Evolutionary conservation across 2,113 vertebrate species (phyloP).

Genomic region (Prochilodus magdalenae): DNA sequence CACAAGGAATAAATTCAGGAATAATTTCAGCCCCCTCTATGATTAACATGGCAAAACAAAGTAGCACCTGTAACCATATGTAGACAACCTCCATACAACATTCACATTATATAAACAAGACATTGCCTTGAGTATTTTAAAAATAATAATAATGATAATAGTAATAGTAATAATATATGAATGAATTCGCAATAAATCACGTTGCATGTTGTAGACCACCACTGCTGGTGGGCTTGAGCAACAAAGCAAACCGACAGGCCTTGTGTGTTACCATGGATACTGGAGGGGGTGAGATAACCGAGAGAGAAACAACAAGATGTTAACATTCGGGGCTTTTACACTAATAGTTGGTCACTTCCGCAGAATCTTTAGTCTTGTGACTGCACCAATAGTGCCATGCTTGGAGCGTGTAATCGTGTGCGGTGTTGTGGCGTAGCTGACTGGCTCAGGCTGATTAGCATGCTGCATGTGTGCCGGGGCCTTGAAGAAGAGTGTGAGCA

Average conservation of each 20-base stretch:
- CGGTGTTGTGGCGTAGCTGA: conserved; percentile 35
- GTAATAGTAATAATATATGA: conserved; percentile 5
- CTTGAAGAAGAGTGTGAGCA: conserved; percentile 62
- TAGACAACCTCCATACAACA: not conserved
- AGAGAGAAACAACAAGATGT: conserved; percentile 60
- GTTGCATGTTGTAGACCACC: conserved; percentile 28
- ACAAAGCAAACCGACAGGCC: conserved; percentile 65
- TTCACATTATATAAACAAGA: not conserved
- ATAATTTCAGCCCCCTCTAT: too few species aligned
- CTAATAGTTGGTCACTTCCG: conserved; percentile 21
- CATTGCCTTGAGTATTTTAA: too few species aligned
- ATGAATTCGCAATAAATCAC: not conserved
- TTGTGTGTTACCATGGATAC: conserved; percentile 78
- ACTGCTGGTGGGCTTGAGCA: conserved; percentile 54
- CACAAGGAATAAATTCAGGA: too few species aligned
- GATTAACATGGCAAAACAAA: too few species aligned
- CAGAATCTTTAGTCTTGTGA: not conserved
- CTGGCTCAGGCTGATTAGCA: conserved; percentile 57
- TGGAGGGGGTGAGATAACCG: conserved; percentile 34
- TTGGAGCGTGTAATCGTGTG: not conserved
- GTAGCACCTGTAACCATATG: not conserved
- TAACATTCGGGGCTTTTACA: conserved; percentile 36
- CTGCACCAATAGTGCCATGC: not conserved
- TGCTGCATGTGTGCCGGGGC: conserved; percentile 57
- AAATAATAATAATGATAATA: not conserved